Base-by-base conservation (phyloP, 2,888 invertebrate species). In the Luffia ferchaultella region DNA sequence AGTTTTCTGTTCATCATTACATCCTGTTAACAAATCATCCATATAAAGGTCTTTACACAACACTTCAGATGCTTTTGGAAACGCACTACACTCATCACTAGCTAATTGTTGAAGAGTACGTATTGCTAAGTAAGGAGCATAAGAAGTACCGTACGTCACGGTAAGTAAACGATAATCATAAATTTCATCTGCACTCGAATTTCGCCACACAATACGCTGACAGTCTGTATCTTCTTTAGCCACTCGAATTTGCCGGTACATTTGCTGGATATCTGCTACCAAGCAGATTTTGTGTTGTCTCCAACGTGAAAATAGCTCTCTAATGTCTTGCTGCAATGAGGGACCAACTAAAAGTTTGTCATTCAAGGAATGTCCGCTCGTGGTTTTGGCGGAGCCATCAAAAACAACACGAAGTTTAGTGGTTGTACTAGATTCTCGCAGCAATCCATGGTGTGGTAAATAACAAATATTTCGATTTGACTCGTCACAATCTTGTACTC, bases 181-280 rank as follows among this genome's bases (percentile, higher is more conserved):
- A 30, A 30, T 30, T 30, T 3, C 30, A 30, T 30, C 12, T 30
- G 30, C 12, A 30, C 30, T 41, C n/a, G n/a, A n/a, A n/a, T 54
- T 50, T 9, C 54, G 51, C 51, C 52, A 54, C 17, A 55, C 5
- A 44, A 54, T 53, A 3, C 51, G 45, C 30, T 55, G 55, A n/a
- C 53, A 18, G 16, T 53, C 16, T 9, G 52, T 49, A 40, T 55
- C 53, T 3, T 19, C 19, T 20, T 46, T 45, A 42, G 50, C 15
- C 18, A 55, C 30, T 20, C 52, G 41, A 46, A 47, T 30, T 17
- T 55, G 53, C 7, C 53, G 43, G 16, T 53, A 55, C 52, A 55
- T 53, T 49, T 55, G 53, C 19, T 50, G 50, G 2, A 54, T 41
- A 40, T 53, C 52, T 2, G 51, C 53, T 18, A 48, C 48, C 1